Conservation (phyloP, 1,140 invertebrate species). For the Heterodera schachtii region DNA sequence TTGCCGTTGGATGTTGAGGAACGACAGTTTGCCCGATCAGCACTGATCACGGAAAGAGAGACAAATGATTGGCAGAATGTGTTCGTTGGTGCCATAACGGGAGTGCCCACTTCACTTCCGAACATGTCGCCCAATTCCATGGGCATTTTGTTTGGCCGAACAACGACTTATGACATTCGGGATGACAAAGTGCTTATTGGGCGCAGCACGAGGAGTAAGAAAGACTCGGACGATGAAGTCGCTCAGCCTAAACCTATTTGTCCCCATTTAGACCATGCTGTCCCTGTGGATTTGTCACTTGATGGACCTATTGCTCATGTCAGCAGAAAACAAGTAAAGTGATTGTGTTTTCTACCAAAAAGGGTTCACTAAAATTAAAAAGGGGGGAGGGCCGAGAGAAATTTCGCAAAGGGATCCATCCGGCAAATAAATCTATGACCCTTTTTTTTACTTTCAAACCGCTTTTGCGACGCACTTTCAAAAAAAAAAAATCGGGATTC, state of each 20-base stretch:
- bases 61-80: constrained; percentile 63
- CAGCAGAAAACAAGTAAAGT: constrained; percentile 48
- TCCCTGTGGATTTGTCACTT: constrained; percentile 89
- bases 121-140: constrained; percentile 66
- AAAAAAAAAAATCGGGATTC: no score
- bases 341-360: neutral
- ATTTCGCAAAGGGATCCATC: constrained; percentile 70
- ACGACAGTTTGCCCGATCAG: constrained; percentile 36
- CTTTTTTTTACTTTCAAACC: constrained; percentile 71
- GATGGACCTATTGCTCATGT: constrained; percentile 73
- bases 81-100: constrained; percentile 36
- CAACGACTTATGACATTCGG: constrained; percentile 90
- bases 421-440: no score
- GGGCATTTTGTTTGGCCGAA: constrained; percentile 85
- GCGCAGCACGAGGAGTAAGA: constrained; percentile 71
- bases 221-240: neutral
- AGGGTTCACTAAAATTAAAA: no score
- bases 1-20: constrained; percentile 49
- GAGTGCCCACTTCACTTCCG: constrained; percentile 32
- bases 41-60: constrained; percentile 59
- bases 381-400: no score
- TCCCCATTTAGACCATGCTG: constrained; percentile 73
- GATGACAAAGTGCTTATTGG: constrained; percentile 78
- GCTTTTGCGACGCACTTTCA: no score
- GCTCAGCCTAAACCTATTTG: neutral